Conservation (phyloP, 2,797 vertebrate genomes). For the Sebastiscus tertius region DNA sequence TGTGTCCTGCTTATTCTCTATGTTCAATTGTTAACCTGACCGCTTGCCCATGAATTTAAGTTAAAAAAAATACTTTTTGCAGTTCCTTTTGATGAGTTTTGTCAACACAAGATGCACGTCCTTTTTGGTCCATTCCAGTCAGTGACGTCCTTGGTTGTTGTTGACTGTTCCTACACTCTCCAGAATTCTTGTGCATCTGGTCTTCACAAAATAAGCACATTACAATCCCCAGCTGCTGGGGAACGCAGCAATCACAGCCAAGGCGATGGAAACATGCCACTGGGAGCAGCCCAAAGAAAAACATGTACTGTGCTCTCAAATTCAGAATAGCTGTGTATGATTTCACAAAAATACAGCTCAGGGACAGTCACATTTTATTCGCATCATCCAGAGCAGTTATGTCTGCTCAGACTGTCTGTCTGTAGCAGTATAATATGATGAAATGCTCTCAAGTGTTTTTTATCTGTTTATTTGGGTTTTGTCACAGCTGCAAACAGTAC, state of each 20-base stretch:
- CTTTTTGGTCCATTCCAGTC: conserved; percentile 27
- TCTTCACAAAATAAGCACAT: conserved; percentile 50
- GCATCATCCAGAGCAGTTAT: conserved; percentile 41
- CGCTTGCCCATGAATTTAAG: conserved; percentile 24
- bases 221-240: conserved; percentile 27
- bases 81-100: not conserved
- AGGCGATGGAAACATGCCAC: conserved; percentile 43
- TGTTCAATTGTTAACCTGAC: conserved; percentile 2
- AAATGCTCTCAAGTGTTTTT: conserved; percentile 35
- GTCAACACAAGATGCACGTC: conserved; percentile 15
- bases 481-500: conserved; percentile 9
- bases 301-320: conserved; percentile 30
- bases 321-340: conserved; percentile 34
- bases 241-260: conserved; percentile 34
- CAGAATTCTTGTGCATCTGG: conserved; percentile 27
- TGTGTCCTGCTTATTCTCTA: not conserved
- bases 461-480: conserved; percentile 22
- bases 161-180: conserved; percentile 13
- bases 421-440: conserved; percentile 25
- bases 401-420: conserved; percentile 27
- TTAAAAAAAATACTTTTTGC: conserved; percentile 14
- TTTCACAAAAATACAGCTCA: conserved; percentile 57
- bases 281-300: conserved; percentile 33
- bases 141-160: conserved; percentile 24
- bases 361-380: conserved; percentile 59